Base-by-base conservation (phyloP, 2,888 invertebrate genomes). In the Priocnemis perturbator region DNA sequence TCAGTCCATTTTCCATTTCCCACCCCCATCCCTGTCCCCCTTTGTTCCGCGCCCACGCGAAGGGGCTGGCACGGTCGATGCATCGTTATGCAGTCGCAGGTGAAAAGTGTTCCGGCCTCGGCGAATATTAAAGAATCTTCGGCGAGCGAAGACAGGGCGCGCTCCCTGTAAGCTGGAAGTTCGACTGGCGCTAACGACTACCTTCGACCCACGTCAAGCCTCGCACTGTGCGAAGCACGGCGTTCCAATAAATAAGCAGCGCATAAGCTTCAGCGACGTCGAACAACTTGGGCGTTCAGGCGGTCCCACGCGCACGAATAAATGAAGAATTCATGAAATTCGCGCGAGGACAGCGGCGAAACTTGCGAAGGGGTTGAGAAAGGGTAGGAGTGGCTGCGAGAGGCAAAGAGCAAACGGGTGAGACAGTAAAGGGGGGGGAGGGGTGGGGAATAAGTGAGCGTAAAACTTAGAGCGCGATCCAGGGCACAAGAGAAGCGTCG, bases 391-490 rank as follows among this genome's bases (percentile, higher is more conserved):
- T 5, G 37, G 37, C 4, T 37, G 7, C 37, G 37, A 37, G 37
- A 37, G 37, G 37, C 4, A 11, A 9, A 37, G 37, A 37, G 37
- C 26, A 7, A 7, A 26, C 26, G 26, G 26, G 26, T 3, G 26
- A 26, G 26, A 3, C 3, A 26, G 26, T 26, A 7, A 7, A 26
- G 7, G 3, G 26, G 17, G 1, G 17, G 2, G 11, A 26, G 44
- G 44, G 37, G 17, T 15, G 3, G 55, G 20, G 47, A 60, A 61
- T 61, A 70, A 70, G 62, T 19, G 53, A 65, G 60, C 62, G 61
- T 60, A 60, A 74, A 60, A 68, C 67, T 67, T 26, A 67, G n/a
- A 44, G 56, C 47, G 19, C n/a, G 37, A 66, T 69, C 57, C 50
- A 37, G 37, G 37, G 11, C 45, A 7, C 19, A 20, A 30, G 20